Evolutionary conservation across 2,888 invertebrate genomes (phyloP), one percentile per base, ranked within the genome.

Genomic region (Oligia latruncula): DNA sequence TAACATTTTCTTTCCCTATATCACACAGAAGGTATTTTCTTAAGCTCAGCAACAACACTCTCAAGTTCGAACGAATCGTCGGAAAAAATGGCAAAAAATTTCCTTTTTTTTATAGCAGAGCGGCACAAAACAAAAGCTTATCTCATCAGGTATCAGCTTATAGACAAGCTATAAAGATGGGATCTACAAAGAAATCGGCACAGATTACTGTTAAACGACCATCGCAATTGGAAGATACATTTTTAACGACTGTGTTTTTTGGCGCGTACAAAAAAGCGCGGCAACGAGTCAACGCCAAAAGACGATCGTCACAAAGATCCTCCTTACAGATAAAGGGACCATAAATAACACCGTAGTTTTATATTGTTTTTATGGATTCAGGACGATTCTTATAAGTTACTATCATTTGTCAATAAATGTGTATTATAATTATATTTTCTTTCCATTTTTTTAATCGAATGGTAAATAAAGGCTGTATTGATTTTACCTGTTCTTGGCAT

Each of bases 321-420:
- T 90, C 88, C 89, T 92, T 90, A 83, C 86, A 93, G 95, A 95
- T 95, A 95, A 94, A 93, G 89, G 82, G 91, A 91, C 92, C 92
- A 95, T 97, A 96, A 96, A 96, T 96, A 96, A 96, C 96, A 95
- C 95, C 90, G 94, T 94, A 92, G 92, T 93, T 94, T 94, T 93
- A 88, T 90, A 89, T 84, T 85, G 87, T 88, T 88, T 89, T 89
- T 89, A 82, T 88, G 82, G 79, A 75, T 81, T 78, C 71, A 85
- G 77, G 71, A 82, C 84, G 82, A 90, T 90, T 83, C 87, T 77
- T 84, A 70, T 84, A 86, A 76, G 84, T 84, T 86, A 79, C 82
- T 73, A 88, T 90, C 88, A 90, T 90, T 90, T 90, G 90, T 90
- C 86, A 88, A 86, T 87, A 81, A 81, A 84, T 85, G 71, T 81